Conservation (phyloP, 2,797 vertebrate species). For the Anguilla obscura region DNA sequence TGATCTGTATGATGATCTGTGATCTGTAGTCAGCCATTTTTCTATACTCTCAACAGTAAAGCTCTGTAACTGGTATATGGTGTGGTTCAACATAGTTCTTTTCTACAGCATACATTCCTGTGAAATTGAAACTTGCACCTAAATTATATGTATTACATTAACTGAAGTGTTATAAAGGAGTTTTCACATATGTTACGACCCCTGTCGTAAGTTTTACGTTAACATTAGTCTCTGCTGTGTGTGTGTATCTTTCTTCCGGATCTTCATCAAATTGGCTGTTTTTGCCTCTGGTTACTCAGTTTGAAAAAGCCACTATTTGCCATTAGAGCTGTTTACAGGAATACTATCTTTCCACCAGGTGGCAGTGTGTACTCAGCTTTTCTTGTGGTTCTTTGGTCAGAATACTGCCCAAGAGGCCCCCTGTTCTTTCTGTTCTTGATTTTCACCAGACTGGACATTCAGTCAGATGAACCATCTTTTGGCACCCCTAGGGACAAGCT, state of each 20-base stretch:
- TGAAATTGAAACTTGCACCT: neutral
- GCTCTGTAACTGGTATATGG: no score
- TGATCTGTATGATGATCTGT: no score
- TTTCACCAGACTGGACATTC: neutral
- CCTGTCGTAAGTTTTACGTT: no score
- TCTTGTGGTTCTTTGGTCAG: neutral
- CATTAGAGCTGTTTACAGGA: neutral
- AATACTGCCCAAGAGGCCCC: neutral
- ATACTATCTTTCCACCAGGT: neutral
- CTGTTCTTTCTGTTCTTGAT: neutral
- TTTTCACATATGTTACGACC: no score
- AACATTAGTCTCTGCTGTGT: no score
- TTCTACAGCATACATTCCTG: neutral
- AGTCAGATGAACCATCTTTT: neutral
- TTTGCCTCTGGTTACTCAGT: no score
- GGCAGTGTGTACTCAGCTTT: neutral
- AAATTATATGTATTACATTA: neutral
- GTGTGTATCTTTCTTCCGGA: no score
- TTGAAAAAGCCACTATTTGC: no score
- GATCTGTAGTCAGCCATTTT: neutral
- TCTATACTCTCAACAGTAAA: neutral
- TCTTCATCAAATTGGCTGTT: no score
- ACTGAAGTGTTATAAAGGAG: neutral
- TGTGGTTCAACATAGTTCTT: no score
- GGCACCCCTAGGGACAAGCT: no score